Evolutionary conservation across 2,797 vertebrate genomes (phyloP), one percentile per base, ranked within the genome.

Genomic region (Distichodus sexfasciatus): DNA sequence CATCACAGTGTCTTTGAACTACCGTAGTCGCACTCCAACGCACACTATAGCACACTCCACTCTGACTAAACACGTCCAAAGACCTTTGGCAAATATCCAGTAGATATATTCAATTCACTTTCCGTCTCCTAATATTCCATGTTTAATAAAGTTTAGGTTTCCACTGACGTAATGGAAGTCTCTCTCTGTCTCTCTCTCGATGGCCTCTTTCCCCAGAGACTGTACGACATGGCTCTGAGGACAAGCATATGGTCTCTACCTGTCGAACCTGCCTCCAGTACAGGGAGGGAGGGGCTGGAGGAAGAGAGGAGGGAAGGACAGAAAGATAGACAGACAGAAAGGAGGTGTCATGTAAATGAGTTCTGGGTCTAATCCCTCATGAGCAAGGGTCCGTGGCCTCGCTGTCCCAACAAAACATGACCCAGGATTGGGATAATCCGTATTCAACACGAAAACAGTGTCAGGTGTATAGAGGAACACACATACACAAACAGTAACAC

Each of bases 381-480:
- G 77, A 73, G 75, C 66, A 83, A 79, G 76, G 66, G 62, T 79
- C 68, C 66, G 70, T 63, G 64, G 72, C 74, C 78, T 41, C 14
- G 10, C 64, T 50, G 24, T 17, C n/a, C 26, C 33, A 48, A 72
- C 78, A 67, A 62, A 78, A 75, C 74, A 78, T 69, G 76, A 69
- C 76, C 83, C 60, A 63, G 78, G 81, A 88, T 88, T 87, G 81
- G 51, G 69, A 47, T 86, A 87, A 90, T 88, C 86, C 40, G 69
- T 28, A 48, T 54, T 44, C 66, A 66, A 50, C 46, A 47, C 14
- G 38, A 59, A 69, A 46, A 40, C 1, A 10, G 3, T 26, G 36
- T 38, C 41, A 23, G 4, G 33, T 14, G 28, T 28, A 59, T 23
- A n/a, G 2, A 59, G 1, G 41, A 23, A 59, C 55, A 40, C 11